Evolutionary conservation across 2,888 invertebrate genomes (phyloP).

Genomic region (Copidosoma aretas): DNA sequence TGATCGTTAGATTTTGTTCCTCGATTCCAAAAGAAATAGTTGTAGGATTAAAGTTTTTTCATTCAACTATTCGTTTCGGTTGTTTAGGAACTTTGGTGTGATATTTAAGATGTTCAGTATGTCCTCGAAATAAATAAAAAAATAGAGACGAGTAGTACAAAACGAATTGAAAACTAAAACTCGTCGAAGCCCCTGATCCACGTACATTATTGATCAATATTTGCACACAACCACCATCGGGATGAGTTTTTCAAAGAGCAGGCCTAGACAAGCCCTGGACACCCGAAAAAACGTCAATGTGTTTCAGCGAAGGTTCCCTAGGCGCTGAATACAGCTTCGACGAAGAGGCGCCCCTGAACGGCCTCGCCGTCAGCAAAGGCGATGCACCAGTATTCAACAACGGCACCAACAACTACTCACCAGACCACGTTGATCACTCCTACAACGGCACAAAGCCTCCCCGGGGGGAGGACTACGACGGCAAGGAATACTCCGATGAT

Average conservation of each 20-base stretch:
- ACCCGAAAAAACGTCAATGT: conserved; percentile 33
- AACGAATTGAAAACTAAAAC: no score
- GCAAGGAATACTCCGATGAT: conserved; percentile 42
- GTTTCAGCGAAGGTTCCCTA: conserved; percentile 57
- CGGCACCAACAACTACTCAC: conserved; percentile 41
- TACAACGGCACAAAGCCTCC: conserved; percentile 33
- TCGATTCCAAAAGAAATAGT: background rate
- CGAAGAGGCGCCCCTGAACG: conserved; percentile 50
- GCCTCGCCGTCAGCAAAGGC: conserved; percentile 36
- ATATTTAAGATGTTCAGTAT: no score
- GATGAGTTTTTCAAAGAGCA: background rate
- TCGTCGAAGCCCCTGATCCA: no score
- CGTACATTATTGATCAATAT: no score
- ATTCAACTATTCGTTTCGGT: background rate
- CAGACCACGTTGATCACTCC: conserved; percentile 50
- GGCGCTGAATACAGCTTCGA: conserved; percentile 54
- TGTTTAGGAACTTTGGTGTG: no score
- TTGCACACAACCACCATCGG: no score
- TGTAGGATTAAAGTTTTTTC: no score
- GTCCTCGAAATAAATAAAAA: no score
- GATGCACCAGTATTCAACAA: conserved; percentile 43
- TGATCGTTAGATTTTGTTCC: background rate
- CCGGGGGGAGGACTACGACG: conserved; percentile 44
- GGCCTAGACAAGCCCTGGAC: background rate
- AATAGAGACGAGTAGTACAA: no score